A percentile compares a stretch with the other conserved stretches of the same genome.
Evolutionary conservation across 2,888 invertebrate genomes (phyloP).

Genomic region (Syritta pipiens): DNA sequence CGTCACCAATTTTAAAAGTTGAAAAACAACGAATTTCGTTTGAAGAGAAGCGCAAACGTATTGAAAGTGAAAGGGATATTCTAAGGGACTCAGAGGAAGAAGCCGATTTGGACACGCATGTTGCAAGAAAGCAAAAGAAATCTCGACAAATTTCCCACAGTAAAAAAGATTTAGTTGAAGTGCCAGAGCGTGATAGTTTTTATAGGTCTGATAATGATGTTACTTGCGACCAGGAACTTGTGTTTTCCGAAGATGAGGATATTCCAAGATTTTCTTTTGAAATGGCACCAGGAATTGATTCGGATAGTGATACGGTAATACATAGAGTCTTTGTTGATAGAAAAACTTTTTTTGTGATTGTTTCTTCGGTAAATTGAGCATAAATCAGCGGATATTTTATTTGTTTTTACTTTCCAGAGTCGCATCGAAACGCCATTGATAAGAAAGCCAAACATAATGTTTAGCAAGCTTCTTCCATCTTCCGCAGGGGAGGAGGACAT

Average conservation of each 20-base stretch:
- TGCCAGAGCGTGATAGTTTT: conserved; percentile 81
- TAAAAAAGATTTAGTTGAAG: conserved; percentile 14
- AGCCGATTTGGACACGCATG: conserved; percentile 30
- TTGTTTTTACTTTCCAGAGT: conserved; percentile 72
- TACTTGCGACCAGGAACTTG: conserved; percentile 80
- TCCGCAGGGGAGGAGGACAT: conserved; percentile 75
- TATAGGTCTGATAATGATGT: conserved; percentile 82
- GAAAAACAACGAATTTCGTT: conserved; percentile 78
- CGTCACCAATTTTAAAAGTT: conserved; percentile 75
- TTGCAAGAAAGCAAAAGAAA: conserved; percentile 26
- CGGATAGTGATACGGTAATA: conserved; percentile 79
- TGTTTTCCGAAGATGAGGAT: conserved; percentile 83
- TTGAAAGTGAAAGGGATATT: conserved; percentile 78
- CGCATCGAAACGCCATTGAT: conserved; percentile 78
- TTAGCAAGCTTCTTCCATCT: conserved; percentile 74
- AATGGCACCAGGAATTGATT: conserved; percentile 79
- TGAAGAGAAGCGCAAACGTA: conserved; percentile 78
- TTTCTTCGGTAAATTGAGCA: conserved; percentile 13
- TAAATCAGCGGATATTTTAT: conserved; percentile 44
- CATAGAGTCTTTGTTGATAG: conserved; percentile 3
- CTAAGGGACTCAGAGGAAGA: conserved; percentile 78
- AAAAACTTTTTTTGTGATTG: not conserved
- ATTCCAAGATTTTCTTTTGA: conserved; percentile 79
- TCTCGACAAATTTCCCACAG: conserved; percentile 4
- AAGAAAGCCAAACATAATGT: conserved; percentile 75